Percentiles rank a stretch among this genome's conserved stretches.
Conservation (phyloP, 2,113 vertebrate genomes). For the Megaceryle maxima region DNA sequence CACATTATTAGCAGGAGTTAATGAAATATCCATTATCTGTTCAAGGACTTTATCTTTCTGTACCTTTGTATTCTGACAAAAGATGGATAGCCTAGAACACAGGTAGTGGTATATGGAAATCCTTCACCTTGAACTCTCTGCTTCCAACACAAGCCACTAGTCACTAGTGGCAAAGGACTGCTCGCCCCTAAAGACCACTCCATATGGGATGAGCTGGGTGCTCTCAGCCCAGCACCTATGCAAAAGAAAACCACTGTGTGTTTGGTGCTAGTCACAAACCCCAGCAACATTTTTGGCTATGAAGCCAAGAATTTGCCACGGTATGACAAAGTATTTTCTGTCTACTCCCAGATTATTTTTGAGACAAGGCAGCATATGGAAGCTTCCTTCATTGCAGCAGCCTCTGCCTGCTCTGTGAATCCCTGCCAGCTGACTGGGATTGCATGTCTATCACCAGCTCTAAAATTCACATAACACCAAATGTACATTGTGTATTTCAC, state of each 20-base stretch:
- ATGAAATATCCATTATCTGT: neutral
- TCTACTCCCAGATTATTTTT: neutral
- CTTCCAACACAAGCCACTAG: neutral
- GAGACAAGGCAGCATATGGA: slow-evolving; percentile 40
- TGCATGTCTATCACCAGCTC: slow-evolving; percentile 27
- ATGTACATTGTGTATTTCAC: neutral
- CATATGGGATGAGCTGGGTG: neutral
- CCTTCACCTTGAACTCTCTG: neutral
- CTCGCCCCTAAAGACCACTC: neutral
- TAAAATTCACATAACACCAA: slow-evolving; percentile 25
- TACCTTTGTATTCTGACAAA: neutral
- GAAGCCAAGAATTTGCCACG: neutral
- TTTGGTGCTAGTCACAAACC: neutral
- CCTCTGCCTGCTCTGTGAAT: slow-evolving; percentile 33
- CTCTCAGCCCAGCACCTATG: neutral
- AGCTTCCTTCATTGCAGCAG: slow-evolving; percentile 12
- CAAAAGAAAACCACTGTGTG: rapidly evolving
- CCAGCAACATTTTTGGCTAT: neutral
- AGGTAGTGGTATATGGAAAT: neutral
- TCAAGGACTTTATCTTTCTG: neutral
- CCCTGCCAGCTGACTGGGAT: slow-evolving; percentile 1
- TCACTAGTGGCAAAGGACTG: neutral
- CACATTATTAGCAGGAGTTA: neutral
- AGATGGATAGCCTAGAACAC: neutral
- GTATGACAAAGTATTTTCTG: neutral